Evolutionary conservation across 2,113 vertebrate genomes (phyloP).

Genomic region (Eidolon helvum): DNA sequence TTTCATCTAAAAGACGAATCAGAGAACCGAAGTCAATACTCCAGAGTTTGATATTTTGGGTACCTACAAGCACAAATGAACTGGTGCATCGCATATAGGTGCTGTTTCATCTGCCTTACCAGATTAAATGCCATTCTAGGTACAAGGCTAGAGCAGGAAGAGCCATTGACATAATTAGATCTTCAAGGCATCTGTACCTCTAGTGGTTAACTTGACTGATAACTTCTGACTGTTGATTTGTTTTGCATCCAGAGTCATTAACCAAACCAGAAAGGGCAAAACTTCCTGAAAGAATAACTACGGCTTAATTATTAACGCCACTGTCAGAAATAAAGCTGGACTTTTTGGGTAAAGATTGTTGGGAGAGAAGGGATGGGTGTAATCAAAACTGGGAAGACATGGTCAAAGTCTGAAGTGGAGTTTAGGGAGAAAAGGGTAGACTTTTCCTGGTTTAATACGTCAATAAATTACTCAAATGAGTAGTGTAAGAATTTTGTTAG

Average conservation of each 20-base stretch:
- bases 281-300: conserved; percentile 45
- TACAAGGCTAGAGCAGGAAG: not conserved
- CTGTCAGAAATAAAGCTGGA: conserved; percentile 39
- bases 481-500: conserved; percentile 37
- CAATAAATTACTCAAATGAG: conserved; percentile 28
- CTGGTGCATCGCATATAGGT: not conserved
- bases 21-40: not conserved
- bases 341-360: conserved; percentile 53
- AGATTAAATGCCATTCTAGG: not conserved
- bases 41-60: not conserved
- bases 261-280: conserved; percentile 37
- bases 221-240: conserved; percentile 24
- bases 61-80: not conserved
- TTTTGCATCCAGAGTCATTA: conserved; percentile 28
- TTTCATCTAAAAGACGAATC: not conserved
- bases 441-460: not conserved
- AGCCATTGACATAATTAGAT: not conserved
- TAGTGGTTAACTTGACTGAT: conserved; percentile 18
- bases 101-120: not conserved
- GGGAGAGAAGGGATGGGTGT: not conserved
- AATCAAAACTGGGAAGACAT: not conserved
- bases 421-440: not conserved
- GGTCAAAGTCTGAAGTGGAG: conserved; percentile 59
- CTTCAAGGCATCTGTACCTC: not conserved
- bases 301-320: conserved; percentile 67